A percentile compares a stretch with the other conserved stretches of the same genome.
These are phyloP conservation scores for Psittacula echo DNA, from an alignment of 2,797 vertebrate genomes.

Conservation along the genomic window DNA sequence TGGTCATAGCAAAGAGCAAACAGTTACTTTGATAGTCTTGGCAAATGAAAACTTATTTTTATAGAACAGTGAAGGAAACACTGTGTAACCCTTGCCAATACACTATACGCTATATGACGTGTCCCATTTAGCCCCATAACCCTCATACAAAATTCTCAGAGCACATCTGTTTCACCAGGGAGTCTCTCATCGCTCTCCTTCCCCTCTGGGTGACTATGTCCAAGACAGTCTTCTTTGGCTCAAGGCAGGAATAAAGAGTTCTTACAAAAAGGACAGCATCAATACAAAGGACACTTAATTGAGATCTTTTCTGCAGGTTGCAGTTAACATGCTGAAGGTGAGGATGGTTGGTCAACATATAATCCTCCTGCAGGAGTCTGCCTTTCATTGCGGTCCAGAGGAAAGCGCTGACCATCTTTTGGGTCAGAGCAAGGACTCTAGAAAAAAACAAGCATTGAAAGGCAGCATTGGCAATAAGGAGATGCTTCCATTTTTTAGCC, in stretches of 20 bases:
- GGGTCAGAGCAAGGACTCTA: background rate
- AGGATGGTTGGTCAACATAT: background rate
- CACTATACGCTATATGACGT: accelerated
- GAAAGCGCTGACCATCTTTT: background rate
- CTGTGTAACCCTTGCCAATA: background rate
- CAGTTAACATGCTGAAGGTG: background rate
- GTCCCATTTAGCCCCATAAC: background rate
- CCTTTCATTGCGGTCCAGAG: background rate
- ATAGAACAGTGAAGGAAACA: background rate
- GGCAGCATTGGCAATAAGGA: accelerated
- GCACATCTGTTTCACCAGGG: background rate
- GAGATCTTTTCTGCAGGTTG: background rate
- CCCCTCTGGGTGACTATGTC: background rate
- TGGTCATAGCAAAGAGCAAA: conserved; percentile 36
- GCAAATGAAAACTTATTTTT: conserved; percentile 66
- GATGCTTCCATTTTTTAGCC: background rate
- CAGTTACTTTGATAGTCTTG: conserved; percentile 51
- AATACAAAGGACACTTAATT: background rate
- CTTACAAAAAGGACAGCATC: background rate
- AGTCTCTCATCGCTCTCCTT: background rate
- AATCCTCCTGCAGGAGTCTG: background rate
- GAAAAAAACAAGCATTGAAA: background rate
- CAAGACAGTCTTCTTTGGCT: background rate
- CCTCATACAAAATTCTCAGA: background rate
- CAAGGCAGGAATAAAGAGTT: background rate